Evolutionary conservation across 1,140 invertebrate species (phyloP), one percentile per base, ranked within the genome.

Genomic region (Drosophila orena): DNA sequence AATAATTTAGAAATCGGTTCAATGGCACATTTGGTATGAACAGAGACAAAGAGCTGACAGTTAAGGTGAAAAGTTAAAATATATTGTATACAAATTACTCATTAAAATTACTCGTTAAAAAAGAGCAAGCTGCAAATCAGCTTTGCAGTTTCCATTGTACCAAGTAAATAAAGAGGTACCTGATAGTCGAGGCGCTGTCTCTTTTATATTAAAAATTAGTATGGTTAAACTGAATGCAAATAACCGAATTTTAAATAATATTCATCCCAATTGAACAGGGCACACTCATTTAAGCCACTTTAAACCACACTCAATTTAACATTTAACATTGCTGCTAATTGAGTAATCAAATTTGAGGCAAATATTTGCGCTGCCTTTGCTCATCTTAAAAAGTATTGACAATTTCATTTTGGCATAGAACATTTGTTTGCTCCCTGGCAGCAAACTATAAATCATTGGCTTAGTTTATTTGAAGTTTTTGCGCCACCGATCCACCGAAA

Each of bases 381-480:
- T n/a, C 54, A 40, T 56, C 60, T 59, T 75, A 42, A 75, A 75
- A 75, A 75, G 56, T 65, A 62, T 78, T 78, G 76, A 78, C 75
- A 78, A 57, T 78, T 64, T 62, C 35, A 65, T 72, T 78, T 78
- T 44, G 15, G 40, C 57, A 40, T 59, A 22, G 50, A 38, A 75
- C 54, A 61, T 68, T 54, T 46, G 40, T 72, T 72, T 60, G 53
- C 46, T 35, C 20, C 17, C 47, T 46, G 30, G 27, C 49, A 55
- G 68, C 66, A 85, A 46, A 68, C 64, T 53, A 68, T 85, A 84
- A 85, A 84, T 84, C 80, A 84, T 77, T 77, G 72, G 73, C 62
- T 77, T 77, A 77, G 73, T 77, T 77, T 69, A 77, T 77, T 77
- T 77, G 24, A 59, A 77, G 53, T 57, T 52, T 27, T 24, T 35